Conservation (phyloP, 2,113 vertebrate species). For the Prochilodus magdalenae region DNA sequence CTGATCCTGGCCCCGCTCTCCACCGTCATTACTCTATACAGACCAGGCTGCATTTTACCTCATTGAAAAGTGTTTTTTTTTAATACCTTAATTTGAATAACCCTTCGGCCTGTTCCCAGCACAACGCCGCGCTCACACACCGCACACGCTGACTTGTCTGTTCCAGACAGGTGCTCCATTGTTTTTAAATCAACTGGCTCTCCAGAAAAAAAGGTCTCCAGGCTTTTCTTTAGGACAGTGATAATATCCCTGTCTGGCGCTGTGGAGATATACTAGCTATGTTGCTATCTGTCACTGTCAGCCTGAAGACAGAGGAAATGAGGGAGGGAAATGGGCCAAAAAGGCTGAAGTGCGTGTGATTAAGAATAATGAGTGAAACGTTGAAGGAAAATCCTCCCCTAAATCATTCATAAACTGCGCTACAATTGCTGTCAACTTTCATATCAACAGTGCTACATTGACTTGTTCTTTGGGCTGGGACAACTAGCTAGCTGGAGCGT, state of each 20-base stretch:
- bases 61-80: conserved; percentile 14
- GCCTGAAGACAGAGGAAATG: conserved; percentile 80
- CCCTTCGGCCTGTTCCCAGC: conserved; percentile 4
- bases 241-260: conserved; percentile 80
- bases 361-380: conserved; percentile 85
- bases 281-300: conserved; percentile 84
- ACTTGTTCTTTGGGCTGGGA: conserved; percentile 29
- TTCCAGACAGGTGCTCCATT: conserved; percentile 42
- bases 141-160: conserved; percentile 12
- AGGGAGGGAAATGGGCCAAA: conserved; percentile 75
- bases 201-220: conserved; percentile 59
- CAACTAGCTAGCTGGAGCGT: conserved; percentile 8
- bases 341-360: conserved; percentile 83
- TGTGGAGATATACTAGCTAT: conserved; percentile 72
- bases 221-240: conserved; percentile 72
- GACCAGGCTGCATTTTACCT: neutral
- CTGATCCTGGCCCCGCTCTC: neutral
- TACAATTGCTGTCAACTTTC: conserved; percentile 66
- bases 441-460: conserved; percentile 65
- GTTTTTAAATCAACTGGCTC: conserved; percentile 52
- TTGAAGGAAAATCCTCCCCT: conserved; percentile 76
- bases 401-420: conserved; percentile 79
- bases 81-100: conserved; percentile 2
- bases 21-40: neutral
- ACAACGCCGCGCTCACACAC: neutral